Evolutionary conservation across 2,113 vertebrate genomes (phyloP).

Genomic region (Calonectris borealis): DNA sequence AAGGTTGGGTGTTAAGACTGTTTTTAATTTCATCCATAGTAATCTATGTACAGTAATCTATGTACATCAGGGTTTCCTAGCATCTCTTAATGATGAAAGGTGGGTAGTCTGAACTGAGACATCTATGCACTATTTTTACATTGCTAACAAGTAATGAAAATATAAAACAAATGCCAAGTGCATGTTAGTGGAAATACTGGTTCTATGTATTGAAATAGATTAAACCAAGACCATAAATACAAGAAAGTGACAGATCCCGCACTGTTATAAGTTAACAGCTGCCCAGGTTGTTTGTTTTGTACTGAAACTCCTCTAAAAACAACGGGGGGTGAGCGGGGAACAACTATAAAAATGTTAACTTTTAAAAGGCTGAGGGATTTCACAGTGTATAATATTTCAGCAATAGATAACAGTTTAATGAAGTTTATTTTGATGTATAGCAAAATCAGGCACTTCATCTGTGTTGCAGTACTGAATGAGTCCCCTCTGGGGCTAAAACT

Average conservation of each 20-base stretch:
- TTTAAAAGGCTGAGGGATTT: background rate
- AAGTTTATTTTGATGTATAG: background rate
- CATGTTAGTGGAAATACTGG: background rate
- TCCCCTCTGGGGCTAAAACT: background rate
- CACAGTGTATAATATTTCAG: background rate
- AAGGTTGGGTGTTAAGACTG: background rate
- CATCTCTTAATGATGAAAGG: background rate
- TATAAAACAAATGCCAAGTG: background rate
- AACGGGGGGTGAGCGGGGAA: accelerated
- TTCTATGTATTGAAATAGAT: background rate
- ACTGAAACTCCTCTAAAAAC: background rate
- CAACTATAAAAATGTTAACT: background rate
- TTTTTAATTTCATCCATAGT: background rate
- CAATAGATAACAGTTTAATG: background rate
- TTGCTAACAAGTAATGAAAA: background rate
- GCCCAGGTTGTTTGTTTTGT: background rate
- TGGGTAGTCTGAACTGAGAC: background rate
- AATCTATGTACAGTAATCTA: background rate
- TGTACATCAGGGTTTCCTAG: background rate
- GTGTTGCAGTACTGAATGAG: background rate
- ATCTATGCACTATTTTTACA: background rate
- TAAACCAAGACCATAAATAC: background rate
- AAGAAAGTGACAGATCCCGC: background rate
- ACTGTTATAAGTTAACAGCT: background rate
- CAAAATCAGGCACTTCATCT: background rate